phyloP scores from a whole-genome alignment of 2,797 vertebrate species.

The Myioborus miniatus region DNA sequence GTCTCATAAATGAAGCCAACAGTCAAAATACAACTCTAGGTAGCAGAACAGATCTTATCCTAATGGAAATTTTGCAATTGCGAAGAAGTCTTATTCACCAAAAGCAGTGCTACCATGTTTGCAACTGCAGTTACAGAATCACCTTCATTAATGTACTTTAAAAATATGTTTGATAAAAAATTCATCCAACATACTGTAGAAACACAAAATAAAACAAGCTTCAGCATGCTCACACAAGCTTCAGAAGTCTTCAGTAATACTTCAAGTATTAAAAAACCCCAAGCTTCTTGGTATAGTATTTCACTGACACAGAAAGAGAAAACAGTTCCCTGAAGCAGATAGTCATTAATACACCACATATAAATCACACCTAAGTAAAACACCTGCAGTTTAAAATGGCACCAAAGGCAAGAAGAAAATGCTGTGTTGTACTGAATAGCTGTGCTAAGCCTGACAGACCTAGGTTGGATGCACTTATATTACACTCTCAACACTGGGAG shows the following conservation, averaged over 20 bases:
- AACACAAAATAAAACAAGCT: neutral
- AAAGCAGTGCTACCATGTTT: neutral
- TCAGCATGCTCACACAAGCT: neutral
- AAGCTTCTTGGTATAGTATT: neutral
- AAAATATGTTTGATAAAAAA: neutral
- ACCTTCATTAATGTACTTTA: neutral
- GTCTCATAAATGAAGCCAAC: neutral
- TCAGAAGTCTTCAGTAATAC: neutral
- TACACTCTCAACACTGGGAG: neutral
- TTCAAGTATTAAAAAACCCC: neutral
- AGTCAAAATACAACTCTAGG: neutral
- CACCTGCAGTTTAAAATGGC: neutral
- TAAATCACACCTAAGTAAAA: neutral
- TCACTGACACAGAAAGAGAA: neutral
- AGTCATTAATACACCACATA: fast-evolving
- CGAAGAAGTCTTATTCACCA: neutral
- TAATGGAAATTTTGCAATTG: neutral
- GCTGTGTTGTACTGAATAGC: neutral
- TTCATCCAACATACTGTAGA: neutral
- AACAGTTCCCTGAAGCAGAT: neutral
- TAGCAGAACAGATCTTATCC: neutral
- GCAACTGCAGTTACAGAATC: neutral
- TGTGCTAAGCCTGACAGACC: neutral
- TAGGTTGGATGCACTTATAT: too few relatives aligned
- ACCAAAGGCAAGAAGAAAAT: neutral